Evolutionary conservation across 1,140 invertebrate species (phyloP).

Genomic region (Micrasema minimum): DNA sequence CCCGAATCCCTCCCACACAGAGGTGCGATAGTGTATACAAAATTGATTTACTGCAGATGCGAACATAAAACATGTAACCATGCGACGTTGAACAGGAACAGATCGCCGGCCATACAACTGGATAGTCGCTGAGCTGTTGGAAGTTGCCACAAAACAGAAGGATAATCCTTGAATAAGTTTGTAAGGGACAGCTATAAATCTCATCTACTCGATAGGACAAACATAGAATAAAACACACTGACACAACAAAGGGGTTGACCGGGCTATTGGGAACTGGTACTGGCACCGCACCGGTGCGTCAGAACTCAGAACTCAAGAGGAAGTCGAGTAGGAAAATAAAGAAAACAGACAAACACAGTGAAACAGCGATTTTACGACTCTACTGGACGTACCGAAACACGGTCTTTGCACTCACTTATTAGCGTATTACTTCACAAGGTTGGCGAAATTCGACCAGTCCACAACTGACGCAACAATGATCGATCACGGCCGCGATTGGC

Average conservation of each 20-base stretch:
- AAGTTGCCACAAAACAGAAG: not conserved
- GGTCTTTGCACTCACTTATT: slow-evolving; percentile 35
- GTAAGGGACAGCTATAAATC: not conserved
- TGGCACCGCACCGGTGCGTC: no score
- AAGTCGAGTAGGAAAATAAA: not conserved
- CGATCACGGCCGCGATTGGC: slow-evolving; percentile 22
- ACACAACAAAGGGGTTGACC: slow-evolving; percentile 36
- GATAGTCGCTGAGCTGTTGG: not conserved
- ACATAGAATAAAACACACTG: slow-evolving; percentile 32
- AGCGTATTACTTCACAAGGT: slow-evolving; percentile 29
- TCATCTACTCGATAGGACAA: not conserved
- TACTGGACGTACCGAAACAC: slow-evolving; percentile 8
- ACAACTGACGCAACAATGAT: slow-evolving; percentile 18
- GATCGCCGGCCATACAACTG: slow-evolving; percentile 5
- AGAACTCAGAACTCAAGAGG: no score
- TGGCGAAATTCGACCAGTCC: slow-evolving; percentile 14
- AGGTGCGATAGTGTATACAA: slow-evolving; percentile 1
- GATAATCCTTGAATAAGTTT: not conserved
- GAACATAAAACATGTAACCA: slow-evolving; percentile 16
- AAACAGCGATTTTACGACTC: not conserved
- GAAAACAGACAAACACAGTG: slow-evolving; percentile 16
- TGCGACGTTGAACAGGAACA: slow-evolving; percentile 21
- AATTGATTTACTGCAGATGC: slow-evolving; percentile 17
- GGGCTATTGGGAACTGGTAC: slow-evolving; percentile 3
- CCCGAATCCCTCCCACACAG: slow-evolving; percentile 23